Base-by-base conservation (phyloP, 2,888 invertebrate species). In the Theretra japonica region DNA sequence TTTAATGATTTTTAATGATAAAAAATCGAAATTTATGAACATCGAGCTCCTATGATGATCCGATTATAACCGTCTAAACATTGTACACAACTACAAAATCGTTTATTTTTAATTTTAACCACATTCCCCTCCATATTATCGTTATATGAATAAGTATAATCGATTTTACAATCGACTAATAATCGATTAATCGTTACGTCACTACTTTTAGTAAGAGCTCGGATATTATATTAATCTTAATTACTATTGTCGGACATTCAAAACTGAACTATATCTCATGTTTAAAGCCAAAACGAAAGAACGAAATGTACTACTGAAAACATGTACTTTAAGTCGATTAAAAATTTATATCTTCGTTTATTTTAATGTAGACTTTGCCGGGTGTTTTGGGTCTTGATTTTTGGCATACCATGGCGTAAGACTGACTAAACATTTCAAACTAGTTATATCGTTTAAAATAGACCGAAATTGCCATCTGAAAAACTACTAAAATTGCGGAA, bases 291-390 rank as follows among this genome's bases (percentile, higher is more conserved):
- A 69, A 69, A 56, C 17, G 19, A 30, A 69, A 69, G 53, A 41
- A 48, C 23, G 2, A 41, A 41, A 65, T 65, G 65, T 65, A 65
- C 65, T 65, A 65, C 65, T 48, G 53, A 48, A 21, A 65, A 65
- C 65, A 65, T 65, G 65, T 65, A 65, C 65, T 65, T 65, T 48
- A 25, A 65, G 65, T 65, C 65, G 41, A 65, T 65, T 65, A 48
- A 17, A 69, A 19, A 30, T 69, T 69, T 28, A 53, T 30, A 53
- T 28, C 50, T 57, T 69, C 33, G 56, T 69, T 41, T 69, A 56
- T 28, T 53, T 30, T 21, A 69, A 53, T 23, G 53, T 69, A 48
- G 11, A 41, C 65, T 65, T 65, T 65, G 65, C 65, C 65, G 65
- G 65, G 41, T 48, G 23, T 48, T 15, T 41, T n/a, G 62, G 30